A percentile compares a stretch with the other conserved stretches of the same genome.
Evolutionary conservation across 2,888 invertebrate species (phyloP).

Genomic region (Silvanus unidentatus): DNA sequence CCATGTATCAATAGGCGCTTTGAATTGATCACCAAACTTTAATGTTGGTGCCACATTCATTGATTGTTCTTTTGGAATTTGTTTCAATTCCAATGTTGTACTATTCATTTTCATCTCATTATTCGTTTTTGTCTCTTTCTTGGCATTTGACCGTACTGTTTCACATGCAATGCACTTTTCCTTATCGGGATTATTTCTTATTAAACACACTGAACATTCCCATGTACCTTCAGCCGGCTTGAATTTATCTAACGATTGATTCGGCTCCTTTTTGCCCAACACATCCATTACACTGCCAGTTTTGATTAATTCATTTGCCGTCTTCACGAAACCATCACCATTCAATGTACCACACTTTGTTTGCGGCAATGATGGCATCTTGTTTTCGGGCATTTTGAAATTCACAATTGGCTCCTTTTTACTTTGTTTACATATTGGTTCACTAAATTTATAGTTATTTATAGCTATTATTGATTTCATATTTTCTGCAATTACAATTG

Average conservation of each 20-base stretch:
- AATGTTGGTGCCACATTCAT: background rate
- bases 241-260: slow-evolving; percentile 13
- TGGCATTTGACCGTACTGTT: slow-evolving; percentile 29
- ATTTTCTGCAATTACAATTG: slow-evolving; percentile 46
- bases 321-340: slow-evolving; percentile 14
- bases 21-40: slow-evolving; percentile 27
- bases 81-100: background rate
- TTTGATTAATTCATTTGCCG: slow-evolving; percentile 36
- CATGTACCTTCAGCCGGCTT: slow-evolving; percentile 42
- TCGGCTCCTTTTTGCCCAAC: slow-evolving; percentile 27
- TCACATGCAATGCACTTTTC: slow-evolving; percentile 53
- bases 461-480: slow-evolving; percentile 45
- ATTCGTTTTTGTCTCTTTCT: background rate
- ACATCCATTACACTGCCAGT: slow-evolving; percentile 47
- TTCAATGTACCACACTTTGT: slow-evolving; percentile 25
- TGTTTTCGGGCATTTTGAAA: slow-evolving; percentile 29
- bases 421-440: slow-evolving; percentile 45
- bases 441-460: slow-evolving; percentile 55
- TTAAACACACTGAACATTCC: slow-evolving; percentile 60
- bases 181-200: slow-evolving; percentile 47
- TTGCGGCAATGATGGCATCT: slow-evolving; percentile 8
- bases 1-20: slow-evolving; percentile 52
- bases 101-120: background rate
- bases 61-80: background rate
- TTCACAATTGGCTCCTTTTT: slow-evolving; percentile 18